Evolutionary conservation across 2,113 vertebrate genomes (phyloP).

Genomic region (Nansenia antarctica): DNA sequence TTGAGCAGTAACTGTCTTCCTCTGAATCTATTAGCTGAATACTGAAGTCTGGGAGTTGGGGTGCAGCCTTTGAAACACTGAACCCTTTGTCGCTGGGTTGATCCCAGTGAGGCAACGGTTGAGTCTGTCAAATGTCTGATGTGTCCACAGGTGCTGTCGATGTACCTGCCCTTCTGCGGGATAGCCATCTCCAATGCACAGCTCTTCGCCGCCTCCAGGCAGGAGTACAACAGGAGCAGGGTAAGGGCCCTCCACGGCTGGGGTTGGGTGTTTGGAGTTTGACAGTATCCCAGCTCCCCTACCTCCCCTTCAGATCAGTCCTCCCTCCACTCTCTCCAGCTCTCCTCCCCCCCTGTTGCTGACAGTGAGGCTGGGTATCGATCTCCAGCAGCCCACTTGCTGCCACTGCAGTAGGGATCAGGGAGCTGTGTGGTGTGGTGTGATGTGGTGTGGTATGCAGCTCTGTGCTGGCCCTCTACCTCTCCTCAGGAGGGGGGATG

Average conservation of each 20-base stretch:
- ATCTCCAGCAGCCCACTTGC: slow-evolving; percentile 57
- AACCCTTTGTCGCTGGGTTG: neutral
- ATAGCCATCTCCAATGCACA: slow-evolving; percentile 98
- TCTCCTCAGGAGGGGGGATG: too few relatives aligned
- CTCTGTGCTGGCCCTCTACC: neutral
- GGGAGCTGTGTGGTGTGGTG: slow-evolving; percentile 40
- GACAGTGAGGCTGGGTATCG: slow-evolving; percentile 61
- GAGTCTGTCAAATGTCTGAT: slow-evolving; percentile 37
- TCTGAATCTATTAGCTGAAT: neutral
- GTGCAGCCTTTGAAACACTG: neutral
- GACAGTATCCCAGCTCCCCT: neutral
- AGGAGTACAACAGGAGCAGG: slow-evolving; percentile 97
- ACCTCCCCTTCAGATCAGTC: slow-evolving; percentile 34
- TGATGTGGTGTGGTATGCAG: neutral
- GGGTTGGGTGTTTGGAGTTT: neutral
- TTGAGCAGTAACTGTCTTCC: neutral
- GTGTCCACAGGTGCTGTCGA: slow-evolving; percentile 90
- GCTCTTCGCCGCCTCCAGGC: slow-evolving; percentile 95
- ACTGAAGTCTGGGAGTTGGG: neutral
- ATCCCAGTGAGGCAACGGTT: neutral
- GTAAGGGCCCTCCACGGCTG: slow-evolving; percentile 73
- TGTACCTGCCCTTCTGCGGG: slow-evolving; percentile 98
- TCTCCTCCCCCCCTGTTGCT: slow-evolving; percentile 52
- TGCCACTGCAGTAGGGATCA: slow-evolving; percentile 56
- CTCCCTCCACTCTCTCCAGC: too few relatives aligned